Evolutionary conservation across 2,113 vertebrate species (phyloP).

Genomic region (Caretta caretta): DNA sequence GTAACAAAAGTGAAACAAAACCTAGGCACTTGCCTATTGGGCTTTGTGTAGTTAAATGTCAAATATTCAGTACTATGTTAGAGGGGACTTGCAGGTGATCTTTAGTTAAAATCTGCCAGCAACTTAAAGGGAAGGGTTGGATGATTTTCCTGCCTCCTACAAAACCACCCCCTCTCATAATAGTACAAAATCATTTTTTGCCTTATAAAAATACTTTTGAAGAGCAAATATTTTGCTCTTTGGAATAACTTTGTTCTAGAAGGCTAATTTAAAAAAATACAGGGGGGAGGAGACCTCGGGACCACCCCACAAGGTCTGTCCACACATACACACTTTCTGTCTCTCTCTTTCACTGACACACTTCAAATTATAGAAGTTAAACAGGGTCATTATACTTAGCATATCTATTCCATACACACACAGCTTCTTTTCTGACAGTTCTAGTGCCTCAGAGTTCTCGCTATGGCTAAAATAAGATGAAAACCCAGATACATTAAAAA

Average conservation of each 20-base stretch:
- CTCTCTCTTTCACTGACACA: not conserved
- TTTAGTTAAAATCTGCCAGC: not conserved
- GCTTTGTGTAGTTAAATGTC: not conserved
- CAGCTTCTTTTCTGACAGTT: not conserved
- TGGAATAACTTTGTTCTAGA: not conserved
- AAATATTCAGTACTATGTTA: not conserved
- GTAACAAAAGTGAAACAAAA: not conserved
- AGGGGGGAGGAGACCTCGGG: not conserved
- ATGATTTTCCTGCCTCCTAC: not conserved
- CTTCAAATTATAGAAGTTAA: not conserved
- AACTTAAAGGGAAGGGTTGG: not conserved
- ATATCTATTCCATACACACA: not conserved
- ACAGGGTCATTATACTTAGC: not conserved
- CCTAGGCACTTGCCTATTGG: not conserved
- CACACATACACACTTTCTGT: not conserved
- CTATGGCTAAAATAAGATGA: not conserved
- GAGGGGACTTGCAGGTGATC: not conserved
- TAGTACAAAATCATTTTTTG: not conserved
- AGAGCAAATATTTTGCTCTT: not conserved
- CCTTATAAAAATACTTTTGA: not conserved
- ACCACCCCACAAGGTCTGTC: not conserved
- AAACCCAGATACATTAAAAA: not conserved
- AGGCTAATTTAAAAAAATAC: not conserved
- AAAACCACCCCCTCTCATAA: not conserved
- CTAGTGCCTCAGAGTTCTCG: not conserved